These are phyloP conservation scores for Felis catus DNA, from an alignment of 2,113 vertebrate genomes.

Conservation along the genomic window F.catus_Fca126_mat1.0 CM031416.1:41250001-41250500, in stretches of 20 bases:
- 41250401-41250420: slow-evolving; percentile 49
- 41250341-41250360: not conserved
- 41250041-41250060: no score
- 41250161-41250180: not conserved
- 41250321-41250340: not conserved
- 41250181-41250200: not conserved
- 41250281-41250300: not conserved
- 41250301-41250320: not conserved
- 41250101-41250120: not conserved
- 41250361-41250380: not conserved
- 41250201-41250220: not conserved
- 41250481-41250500: slow-evolving; percentile 87
- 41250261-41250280: not conserved
- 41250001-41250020: no score
- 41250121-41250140: not conserved
- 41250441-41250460: slow-evolving; percentile 71
- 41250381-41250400: not conserved
- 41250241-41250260: not conserved
- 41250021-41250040: no score
- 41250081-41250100: no score
- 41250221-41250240: not conserved
- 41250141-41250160: not conserved
- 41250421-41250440: slow-evolving; percentile 62
- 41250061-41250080: no score
- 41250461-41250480: slow-evolving; percentile 76